Base-by-base conservation (phyloP, 2,888 invertebrate species). In the Noctua janthe region DNA sequence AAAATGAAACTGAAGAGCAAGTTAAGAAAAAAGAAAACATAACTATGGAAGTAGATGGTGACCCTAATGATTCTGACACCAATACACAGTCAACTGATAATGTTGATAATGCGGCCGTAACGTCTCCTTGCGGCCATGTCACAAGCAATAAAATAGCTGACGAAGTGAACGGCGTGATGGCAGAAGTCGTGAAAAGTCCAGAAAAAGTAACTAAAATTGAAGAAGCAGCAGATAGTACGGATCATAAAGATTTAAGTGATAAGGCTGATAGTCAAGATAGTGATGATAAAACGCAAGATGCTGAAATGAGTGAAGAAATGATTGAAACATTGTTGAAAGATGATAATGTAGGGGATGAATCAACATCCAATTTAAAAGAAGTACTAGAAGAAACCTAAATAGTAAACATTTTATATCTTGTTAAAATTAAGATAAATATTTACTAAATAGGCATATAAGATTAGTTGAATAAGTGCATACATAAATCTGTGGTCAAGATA, bases 231-330 rank as follows among this genome's bases (percentile, higher is more conserved):
- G 72, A 81, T 51, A 67, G 43, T 71, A 64, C 75, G 35, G 69
- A 80, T 54, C 56, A 76, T 64, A 79, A 78, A 69, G 78, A 80
- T 77, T 71, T 81, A 72, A 87, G 74, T 71, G 85, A 87, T 76
- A 85, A 87, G 77, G 84, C 80, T 84, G 86, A 89, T 80, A 87
- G 76, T 82, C 84, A 88, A 81, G 87, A 91, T 76, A 78, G 76
- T 79, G 82, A 86, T 71, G 91, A 91, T 71, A 93, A 94, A 88
- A 84, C 83, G 49, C 92, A 94, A 79, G 95, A 94, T 82, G 70
- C 92, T 71, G 96, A 96, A 86, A 94, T 95, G 90, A 95, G 94
- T 88, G 95, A 95, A 62, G 95, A 96, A 84, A 91, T 94, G 91
- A 95, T 95, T 83, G 94, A 96, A 82, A 93, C 90, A 80, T 91